Evolutionary conservation across 2,113 vertebrate genomes (phyloP).

Genomic region (Passer montanus): DNA sequence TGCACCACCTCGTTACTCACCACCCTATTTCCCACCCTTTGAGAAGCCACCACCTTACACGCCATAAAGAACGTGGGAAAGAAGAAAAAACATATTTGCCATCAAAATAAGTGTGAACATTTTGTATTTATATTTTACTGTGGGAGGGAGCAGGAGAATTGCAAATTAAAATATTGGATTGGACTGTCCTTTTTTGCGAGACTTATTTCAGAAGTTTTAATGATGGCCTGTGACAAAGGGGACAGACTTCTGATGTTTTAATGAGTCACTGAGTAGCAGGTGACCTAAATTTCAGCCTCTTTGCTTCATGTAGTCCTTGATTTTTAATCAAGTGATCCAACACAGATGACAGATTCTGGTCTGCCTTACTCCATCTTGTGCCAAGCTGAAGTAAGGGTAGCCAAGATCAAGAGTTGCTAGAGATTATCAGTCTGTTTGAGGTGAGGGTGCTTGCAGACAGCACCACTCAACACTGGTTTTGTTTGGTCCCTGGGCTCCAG

Average conservation of each 20-base stretch:
- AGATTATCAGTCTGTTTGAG: background rate
- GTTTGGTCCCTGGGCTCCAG: background rate
- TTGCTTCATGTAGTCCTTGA: background rate
- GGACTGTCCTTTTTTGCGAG: background rate
- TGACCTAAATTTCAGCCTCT: conserved; percentile 3
- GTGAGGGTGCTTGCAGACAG: background rate
- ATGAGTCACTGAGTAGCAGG: background rate
- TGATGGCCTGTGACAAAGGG: background rate
- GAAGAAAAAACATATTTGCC: background rate
- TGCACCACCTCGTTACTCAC: conserved; percentile 90
- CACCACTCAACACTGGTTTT: accelerated
- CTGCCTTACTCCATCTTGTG: conserved; percentile 24
- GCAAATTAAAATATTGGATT: background rate
- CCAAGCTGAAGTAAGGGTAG: conserved; percentile 6
- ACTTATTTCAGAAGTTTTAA: background rate
- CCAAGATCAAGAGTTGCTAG: background rate
- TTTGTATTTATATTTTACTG: conserved; percentile 75
- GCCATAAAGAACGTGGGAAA: conserved; percentile 72
- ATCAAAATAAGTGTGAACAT: conserved; percentile 64
- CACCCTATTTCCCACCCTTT: conserved; percentile 92
- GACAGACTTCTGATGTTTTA: background rate
- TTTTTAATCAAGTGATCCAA: background rate
- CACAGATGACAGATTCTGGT: background rate
- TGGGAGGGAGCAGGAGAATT: conserved; percentile 25
- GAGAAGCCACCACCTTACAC: conserved; percentile 98